These are phyloP conservation scores for Drosophila birchii DNA, from an alignment of 2,888 invertebrate genomes.

Conservation along the genomic window DNA sequence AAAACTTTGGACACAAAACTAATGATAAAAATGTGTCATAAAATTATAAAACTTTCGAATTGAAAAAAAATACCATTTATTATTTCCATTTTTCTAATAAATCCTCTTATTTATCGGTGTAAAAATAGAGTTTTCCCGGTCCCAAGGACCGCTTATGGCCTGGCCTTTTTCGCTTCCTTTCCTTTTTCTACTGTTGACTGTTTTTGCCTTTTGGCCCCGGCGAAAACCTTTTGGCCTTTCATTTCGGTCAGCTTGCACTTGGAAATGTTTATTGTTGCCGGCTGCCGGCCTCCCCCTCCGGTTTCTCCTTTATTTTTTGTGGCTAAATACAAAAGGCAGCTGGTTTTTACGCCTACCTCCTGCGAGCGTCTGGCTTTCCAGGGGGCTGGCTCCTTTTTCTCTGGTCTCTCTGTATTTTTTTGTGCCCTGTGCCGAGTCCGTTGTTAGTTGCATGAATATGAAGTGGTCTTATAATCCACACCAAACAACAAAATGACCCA, in stretches of 20 bases:
- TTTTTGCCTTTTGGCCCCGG: conserved; percentile 65
- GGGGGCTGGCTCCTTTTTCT: conserved; percentile 29
- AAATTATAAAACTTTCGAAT: fast-evolving
- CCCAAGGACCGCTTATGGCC: conserved; percentile 20
- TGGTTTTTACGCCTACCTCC: conserved; percentile 55
- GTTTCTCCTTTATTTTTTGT: conserved; percentile 61
- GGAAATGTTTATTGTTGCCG: conserved; percentile 40
- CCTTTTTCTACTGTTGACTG: conserved; percentile 31
- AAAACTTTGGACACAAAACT: neutral
- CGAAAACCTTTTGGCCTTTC: conserved; percentile 70
- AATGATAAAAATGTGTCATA: neutral
- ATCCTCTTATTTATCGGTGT: conserved; percentile 8
- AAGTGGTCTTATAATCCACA: conserved; percentile 83
- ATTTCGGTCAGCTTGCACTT: conserved; percentile 80
- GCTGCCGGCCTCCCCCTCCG: conserved; percentile 25
- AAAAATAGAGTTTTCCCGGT: conserved; percentile 25
- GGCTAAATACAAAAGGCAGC: conserved; percentile 79
- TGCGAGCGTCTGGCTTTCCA: conserved; percentile 50
- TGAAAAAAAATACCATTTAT: too few species aligned
- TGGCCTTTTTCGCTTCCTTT: conserved; percentile 28
- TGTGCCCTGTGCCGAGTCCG: conserved; percentile 49
- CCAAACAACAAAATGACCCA: conserved; percentile 82
- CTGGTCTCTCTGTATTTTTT: conserved; percentile 6
- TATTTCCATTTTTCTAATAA: too few species aligned
- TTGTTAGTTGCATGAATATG: conserved; percentile 82